Conservation (phyloP, 2,888 invertebrate genomes). For the Rotaria socialis region DNA sequence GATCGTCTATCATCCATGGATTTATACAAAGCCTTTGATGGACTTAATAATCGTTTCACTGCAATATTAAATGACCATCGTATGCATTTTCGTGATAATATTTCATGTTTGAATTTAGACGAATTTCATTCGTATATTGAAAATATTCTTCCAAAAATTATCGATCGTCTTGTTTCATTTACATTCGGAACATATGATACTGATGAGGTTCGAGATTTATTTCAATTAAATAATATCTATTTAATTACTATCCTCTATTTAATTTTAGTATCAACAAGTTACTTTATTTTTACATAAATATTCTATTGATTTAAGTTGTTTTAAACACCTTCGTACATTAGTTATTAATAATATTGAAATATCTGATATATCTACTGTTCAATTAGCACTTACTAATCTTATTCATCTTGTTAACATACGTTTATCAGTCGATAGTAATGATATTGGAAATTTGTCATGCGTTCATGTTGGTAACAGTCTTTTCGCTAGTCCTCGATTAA, state of each 20-base stretch:
- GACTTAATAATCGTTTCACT: background rate
- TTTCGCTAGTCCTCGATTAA: background rate
- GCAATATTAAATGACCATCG: background rate
- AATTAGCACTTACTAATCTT: background rate
- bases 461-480: background rate
- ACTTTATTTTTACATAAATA: background rate
- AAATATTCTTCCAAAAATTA: background rate
- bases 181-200: constrained; percentile 1
- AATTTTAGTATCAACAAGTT: background rate
- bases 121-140: background rate
- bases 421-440: background rate
- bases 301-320: background rate
- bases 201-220: background rate
- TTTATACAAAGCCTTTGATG: background rate
- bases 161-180: background rate
- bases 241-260: background rate
- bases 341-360: background rate
- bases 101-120: background rate
- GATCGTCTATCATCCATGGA: background rate
- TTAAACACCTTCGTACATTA: background rate
- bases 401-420: background rate
- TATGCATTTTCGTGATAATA: constrained; percentile 2
- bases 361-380: background rate
- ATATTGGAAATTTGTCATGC: background rate
- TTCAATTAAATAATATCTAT: background rate